A percentile compares a stretch with the other conserved stretches of the same genome.
phyloP scores from a whole-genome alignment of 53 echinoderm and acorn worm genomes.

The Luidia sarsii region DNA sequence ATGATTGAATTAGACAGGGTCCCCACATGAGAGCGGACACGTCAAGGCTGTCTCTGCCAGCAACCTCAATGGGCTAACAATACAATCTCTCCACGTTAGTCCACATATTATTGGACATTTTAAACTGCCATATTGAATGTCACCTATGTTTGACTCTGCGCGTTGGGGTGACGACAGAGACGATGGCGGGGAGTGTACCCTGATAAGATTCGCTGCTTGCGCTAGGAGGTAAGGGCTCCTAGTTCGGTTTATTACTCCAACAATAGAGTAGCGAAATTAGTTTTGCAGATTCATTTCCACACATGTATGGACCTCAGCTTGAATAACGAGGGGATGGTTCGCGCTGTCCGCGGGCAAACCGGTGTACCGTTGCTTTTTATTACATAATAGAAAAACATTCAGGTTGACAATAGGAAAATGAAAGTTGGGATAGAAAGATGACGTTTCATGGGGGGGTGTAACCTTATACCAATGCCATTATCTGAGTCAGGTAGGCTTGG shows the following conservation, averaged over 20 bases:
- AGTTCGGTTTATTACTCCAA: slow-evolving; percentile 1
- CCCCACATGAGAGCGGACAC: not conserved
- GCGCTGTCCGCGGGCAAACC: slow-evolving; percentile 17
- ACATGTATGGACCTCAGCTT: slow-evolving; percentile 41
- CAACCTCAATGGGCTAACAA: not conserved
- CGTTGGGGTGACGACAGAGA: too few species aligned
- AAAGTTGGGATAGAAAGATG: slow-evolving; percentile 38
- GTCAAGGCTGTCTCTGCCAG: not conserved
- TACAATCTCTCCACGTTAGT: slow-evolving; percentile 18
- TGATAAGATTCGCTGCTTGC: not conserved
- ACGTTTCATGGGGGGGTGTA: slow-evolving; percentile 36
- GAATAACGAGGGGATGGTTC: slow-evolving; percentile 1
- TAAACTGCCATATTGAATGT: slow-evolving; percentile 41
- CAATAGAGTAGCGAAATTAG: slow-evolving; percentile 53
- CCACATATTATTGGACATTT: slow-evolving; percentile 38
- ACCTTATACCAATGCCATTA: slow-evolving; percentile 37
- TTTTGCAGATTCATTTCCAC: slow-evolving; percentile 42
- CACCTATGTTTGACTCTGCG: slow-evolving; percentile 18
- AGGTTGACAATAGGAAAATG: slow-evolving; percentile 45
- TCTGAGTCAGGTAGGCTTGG: not conserved
- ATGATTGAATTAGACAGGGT: not conserved
- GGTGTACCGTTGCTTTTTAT: slow-evolving; percentile 51
- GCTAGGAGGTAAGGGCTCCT: not conserved
- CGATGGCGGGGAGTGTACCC: too few species aligned
- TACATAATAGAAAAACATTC: slow-evolving; percentile 52